A percentile compares a stretch with the other conserved stretches of the same genome.
These are phyloP conservation scores for Scaptodrosophila latifasciaeformis DNA, from an alignment of 2,888 invertebrate genomes.

Conservation along the genomic window DNA sequence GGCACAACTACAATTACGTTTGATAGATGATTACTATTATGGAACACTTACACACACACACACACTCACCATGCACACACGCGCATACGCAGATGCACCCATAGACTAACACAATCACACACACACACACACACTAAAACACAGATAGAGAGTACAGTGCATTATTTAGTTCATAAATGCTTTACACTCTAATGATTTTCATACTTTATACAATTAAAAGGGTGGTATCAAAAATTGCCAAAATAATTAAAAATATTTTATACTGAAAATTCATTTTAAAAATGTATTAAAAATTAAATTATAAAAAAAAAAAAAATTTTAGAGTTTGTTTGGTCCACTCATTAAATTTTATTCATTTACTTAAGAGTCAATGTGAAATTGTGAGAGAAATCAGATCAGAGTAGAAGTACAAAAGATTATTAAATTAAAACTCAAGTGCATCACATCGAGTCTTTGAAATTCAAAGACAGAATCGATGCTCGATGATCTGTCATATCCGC, in stretches of 20 bases:
- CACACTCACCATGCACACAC: conserved; percentile 18
- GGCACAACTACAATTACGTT: conserved; percentile 38
- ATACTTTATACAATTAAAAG: conserved; percentile 46
- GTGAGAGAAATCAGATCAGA: no score
- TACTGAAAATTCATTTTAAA: no score
- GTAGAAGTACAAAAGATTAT: no score
- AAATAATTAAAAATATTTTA: no score
- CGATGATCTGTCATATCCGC: conserved; percentile 53
- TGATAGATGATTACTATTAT: conserved; percentile 44
- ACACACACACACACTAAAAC: conserved; percentile 26
- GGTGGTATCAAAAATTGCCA: not conserved
- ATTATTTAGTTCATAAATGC: conserved; percentile 42
- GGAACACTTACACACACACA: conserved; percentile 10
- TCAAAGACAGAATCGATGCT: conserved; percentile 20
- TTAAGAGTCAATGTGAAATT: no score
- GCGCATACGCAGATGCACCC: conserved; percentile 12
- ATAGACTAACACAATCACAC: conserved; percentile 8
- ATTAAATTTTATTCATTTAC: no score
- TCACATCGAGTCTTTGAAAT: conserved; percentile 4
- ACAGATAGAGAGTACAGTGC: conserved; percentile 15
- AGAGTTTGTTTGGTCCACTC: no score
- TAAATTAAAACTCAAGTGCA: conserved; percentile 14
- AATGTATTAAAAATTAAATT: no score
- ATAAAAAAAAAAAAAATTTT: no score
- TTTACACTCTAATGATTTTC: conserved; percentile 58